Evolutionary conservation across 2,888 invertebrate species (phyloP), one percentile per base, ranked within the genome.

Genomic region (Peribatodes rhomboidaria): DNA sequence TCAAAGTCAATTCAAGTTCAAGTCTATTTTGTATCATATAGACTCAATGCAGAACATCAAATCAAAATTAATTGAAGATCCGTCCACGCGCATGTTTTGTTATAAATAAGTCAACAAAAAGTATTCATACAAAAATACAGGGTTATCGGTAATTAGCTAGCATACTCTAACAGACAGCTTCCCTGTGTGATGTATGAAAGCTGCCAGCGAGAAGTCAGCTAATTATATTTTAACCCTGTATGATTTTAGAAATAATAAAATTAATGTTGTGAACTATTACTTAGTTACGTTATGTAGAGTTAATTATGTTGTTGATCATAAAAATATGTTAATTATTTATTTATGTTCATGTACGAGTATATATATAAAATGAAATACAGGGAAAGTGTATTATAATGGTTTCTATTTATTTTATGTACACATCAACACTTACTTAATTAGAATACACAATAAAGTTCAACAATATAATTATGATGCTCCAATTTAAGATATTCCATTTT

Each of bases 351-450:
- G 14, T 50, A 50, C 16, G 11, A 33, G 31, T 13, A 11, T 13
- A 6, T 33, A 13, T 50, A 50, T 20, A 62, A 55, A 63, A 64
- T 61, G 53, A 70, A 75, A 65, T 79, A 78, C 78, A 82, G 81
- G 83, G 78, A 83, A 76, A 71, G 77, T 82, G 64, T 74, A 67
- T 55, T 64, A 71, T 67, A 72, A 68, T 73, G 64, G 55, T 77
- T 76, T 77, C 73, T 79, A 80, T 75, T 83, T 85, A 82, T 53
- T 84, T 86, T 89, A 87, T 90, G 76, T 89, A 90, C 88, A n/a
- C n/a, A n/a, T n/a, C n/a, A 88, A 88, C 88, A 88, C 88, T 85
- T 87, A 83, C 90, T 89, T 87, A 85, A 79, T 85, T 85, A 84
- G 78, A 82, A 82, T 83, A 82, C 79, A 83, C 75, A 77, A 74